Evolutionary conservation across 2,797 vertebrate species (phyloP).

Genomic region (Menidia menidia): DNA sequence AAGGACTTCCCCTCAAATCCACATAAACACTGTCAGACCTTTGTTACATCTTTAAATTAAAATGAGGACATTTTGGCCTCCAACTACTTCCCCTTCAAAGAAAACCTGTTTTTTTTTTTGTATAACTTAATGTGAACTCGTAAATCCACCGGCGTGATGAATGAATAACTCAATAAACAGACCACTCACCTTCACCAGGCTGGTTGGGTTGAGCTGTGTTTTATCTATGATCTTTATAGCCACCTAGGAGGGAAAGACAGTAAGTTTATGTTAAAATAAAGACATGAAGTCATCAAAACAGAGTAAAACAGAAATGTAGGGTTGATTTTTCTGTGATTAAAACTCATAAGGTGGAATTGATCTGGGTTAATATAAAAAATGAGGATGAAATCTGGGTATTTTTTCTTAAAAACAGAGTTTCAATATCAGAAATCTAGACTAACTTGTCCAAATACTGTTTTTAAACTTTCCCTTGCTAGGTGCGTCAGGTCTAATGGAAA

Average conservation of each 20-base stretch:
- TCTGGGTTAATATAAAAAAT: no score
- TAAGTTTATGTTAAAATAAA: background rate
- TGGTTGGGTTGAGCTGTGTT: conserved; percentile 94
- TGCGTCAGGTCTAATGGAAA: no score
- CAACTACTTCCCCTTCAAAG: background rate
- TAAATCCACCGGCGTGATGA: no score
- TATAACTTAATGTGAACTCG: no score
- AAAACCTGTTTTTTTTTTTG: background rate
- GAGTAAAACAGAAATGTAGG: background rate
- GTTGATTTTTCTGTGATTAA: no score
- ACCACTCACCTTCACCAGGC: conserved; percentile 92
- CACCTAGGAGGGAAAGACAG: conserved; percentile 80
- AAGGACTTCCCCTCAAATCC: background rate
- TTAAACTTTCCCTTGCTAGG: no score
- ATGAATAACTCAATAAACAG: background rate
- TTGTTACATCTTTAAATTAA: background rate
- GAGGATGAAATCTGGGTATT: no score
- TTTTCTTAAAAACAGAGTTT: no score
- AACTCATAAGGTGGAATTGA: no score
- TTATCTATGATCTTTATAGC: conserved; percentile 98
- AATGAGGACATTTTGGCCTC: background rate
- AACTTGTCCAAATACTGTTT: background rate
- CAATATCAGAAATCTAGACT: background rate
- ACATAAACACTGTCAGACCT: background rate
- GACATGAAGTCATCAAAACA: background rate